These are phyloP conservation scores for Dusona sp. DNA, from an alignment of 2,888 invertebrate genomes.

Conservation along the genomic window DNA sequence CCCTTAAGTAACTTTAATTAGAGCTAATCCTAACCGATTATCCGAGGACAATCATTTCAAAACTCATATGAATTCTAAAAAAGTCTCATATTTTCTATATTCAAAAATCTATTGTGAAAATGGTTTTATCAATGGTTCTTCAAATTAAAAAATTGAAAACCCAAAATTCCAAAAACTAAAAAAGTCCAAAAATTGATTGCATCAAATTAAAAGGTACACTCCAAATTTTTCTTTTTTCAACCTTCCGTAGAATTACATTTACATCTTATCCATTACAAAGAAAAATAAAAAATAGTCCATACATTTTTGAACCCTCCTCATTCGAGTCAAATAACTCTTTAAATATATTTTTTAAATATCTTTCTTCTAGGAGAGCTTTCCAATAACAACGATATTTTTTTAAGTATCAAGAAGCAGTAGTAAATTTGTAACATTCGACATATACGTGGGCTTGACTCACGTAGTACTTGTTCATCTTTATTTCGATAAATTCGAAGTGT, in stretches of 20 bases:
- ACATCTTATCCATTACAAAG: too few species aligned
- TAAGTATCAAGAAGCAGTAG: too few species aligned
- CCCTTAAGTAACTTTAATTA: background rate
- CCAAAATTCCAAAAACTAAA: background rate
- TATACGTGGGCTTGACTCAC: background rate
- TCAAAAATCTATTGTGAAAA: background rate
- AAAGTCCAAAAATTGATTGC: background rate
- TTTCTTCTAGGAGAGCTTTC: background rate
- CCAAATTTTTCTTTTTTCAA: too few species aligned
- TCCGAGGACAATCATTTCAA: background rate
- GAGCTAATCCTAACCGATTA: background rate
- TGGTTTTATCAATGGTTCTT: background rate
- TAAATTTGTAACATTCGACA: background rate
- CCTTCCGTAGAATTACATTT: too few species aligned
- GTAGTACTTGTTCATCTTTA: constrained; percentile 16
- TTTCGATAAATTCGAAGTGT: constrained; percentile 21
- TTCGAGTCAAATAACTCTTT: background rate
- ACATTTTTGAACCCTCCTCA: background rate
- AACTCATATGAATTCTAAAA: background rate
- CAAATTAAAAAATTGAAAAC: background rate
- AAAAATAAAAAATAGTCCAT: too few species aligned
- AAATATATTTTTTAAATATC: background rate
- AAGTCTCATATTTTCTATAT: background rate
- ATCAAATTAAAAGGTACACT: background rate
- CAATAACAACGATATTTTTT: background rate